Conservation (phyloP, 1,140 invertebrate species). For the Lysiphlebus fabarum region DNA sequence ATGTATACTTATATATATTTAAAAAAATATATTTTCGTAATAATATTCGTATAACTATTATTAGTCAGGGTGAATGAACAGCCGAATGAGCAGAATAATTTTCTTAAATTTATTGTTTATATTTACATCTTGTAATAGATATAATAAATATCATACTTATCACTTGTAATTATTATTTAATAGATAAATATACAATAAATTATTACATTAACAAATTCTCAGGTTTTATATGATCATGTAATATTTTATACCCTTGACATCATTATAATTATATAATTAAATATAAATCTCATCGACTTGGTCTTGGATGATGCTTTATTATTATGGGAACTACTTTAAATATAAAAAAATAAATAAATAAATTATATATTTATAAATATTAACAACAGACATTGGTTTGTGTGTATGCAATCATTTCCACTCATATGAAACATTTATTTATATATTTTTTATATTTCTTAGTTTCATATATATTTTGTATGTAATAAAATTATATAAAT, state of each 20-base stretch:
- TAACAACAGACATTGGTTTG: background rate
- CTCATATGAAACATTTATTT: slow-evolving; percentile 1
- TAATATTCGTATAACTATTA: background rate
- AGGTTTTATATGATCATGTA: slow-evolving; percentile 27
- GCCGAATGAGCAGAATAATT: background rate
- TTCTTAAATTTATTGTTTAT: background rate
- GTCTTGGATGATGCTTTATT: background rate
- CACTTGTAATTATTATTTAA: background rate
- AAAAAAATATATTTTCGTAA: background rate
- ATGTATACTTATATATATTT: too few species aligned
- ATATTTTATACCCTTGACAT: slow-evolving; percentile 38
- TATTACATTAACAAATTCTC: slow-evolving; percentile 6
- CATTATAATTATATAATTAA: slow-evolving; percentile 41
- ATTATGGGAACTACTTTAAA: slow-evolving; percentile 9
- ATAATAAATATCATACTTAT: background rate
- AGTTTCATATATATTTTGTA: background rate
- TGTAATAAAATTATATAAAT: slow-evolving; percentile 6
- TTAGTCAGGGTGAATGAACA: slow-evolving; percentile 2
- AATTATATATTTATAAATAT: background rate
- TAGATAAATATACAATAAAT: slow-evolving; percentile 1
- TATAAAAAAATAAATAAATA: background rate
- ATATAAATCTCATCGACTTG: slow-evolving; percentile 31
- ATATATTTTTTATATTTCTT: background rate
- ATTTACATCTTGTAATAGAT: background rate
- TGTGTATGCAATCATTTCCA: background rate